These are phyloP conservation scores for Pararge aegeria DNA, from an alignment of 1,140 invertebrate genomes.

Conservation along the genomic window DNA sequence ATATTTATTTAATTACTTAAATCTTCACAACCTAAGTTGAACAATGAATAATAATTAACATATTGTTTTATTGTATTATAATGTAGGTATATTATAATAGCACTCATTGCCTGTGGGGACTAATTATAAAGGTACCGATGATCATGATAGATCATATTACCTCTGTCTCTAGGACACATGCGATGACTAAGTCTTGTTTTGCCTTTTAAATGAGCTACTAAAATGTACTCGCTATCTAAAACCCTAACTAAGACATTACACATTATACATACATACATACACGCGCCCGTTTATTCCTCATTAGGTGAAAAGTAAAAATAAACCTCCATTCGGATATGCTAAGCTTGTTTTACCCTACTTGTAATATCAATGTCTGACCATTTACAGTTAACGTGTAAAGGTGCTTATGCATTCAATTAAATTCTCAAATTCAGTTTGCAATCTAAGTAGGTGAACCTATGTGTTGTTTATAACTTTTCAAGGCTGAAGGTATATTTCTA, in stretches of 20 bases:
- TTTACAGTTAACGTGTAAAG: constrained; percentile 16
- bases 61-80: too few species aligned
- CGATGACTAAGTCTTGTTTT: constrained; percentile 19
- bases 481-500: too few species aligned
- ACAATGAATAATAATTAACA: too few species aligned
- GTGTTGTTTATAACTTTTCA: constrained; percentile 6
- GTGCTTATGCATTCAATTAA: not conserved
- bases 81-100: not conserved
- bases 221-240: constrained; percentile 23
- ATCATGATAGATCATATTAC: constrained; percentile 13
- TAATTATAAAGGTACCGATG: constrained; percentile 1
- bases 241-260: constrained; percentile 23
- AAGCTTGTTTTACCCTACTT: constrained; percentile 33
- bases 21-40: too few species aligned
- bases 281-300: constrained; percentile 21
- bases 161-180: constrained; percentile 19
- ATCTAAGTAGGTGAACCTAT: not conserved
- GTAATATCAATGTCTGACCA: constrained; percentile 31
- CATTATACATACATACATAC: too few species aligned
- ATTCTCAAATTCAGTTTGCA: not conserved
- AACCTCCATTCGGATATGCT: constrained; percentile 29
- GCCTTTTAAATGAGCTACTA: constrained; percentile 23
- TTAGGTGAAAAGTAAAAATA: constrained; percentile 38
- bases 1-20: too few species aligned
- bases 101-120: not conserved